Base-by-base conservation (phyloP, 2,888 invertebrate genomes). In the Pandemis corylana region DNA sequence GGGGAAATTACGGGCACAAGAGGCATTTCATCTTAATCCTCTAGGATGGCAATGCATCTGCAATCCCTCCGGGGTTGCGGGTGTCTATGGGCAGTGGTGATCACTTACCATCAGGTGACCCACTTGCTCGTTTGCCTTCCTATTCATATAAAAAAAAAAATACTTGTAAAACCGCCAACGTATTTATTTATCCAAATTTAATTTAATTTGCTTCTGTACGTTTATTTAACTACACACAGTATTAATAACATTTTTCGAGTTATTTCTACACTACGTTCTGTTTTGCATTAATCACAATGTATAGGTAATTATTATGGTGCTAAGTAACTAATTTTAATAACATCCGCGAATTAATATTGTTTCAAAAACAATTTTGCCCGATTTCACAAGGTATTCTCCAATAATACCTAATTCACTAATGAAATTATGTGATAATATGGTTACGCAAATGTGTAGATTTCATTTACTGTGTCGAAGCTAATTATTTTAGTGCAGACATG, bases 401-500 rank as follows among this genome's bases (percentile, higher is more conserved):
- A 42, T n/a, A 28, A 42, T 44, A 36, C 28, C 28, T 36, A 49
- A 28, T 65, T 28, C 13, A 53, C 51, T 0, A 10, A n/a, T 67
- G 6, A 41, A 53, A 67, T 67, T 59, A 36, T 41, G 12, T 36
- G 41, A 5, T 51, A 36, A 66, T n/a, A 53, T 9, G 41, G 42
- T 53, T 53, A 67, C 5, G 41, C 41, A 15, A n/a, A 10, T 44
- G 46, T 49, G 53, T 62, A 62, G 20, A 42, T 61, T 65, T 62
- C 6, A 72, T 68, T 53, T 61, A 44, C 62, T n/a, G 62, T 61
- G 66, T 59, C 10, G 28, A 44, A 28, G 7, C 51, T 44, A 62
- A 20, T 28, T 46, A 46, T 46, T 44, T 67, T 53, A n/a, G 72
- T 72, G 72, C 67, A 53, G 12, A 28, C 61, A 62, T 62, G 62